Evolutionary conservation across 2,113 vertebrate genomes (phyloP), one percentile per base, ranked within the genome.

Genomic region (Percopsis transmontana): DNA sequence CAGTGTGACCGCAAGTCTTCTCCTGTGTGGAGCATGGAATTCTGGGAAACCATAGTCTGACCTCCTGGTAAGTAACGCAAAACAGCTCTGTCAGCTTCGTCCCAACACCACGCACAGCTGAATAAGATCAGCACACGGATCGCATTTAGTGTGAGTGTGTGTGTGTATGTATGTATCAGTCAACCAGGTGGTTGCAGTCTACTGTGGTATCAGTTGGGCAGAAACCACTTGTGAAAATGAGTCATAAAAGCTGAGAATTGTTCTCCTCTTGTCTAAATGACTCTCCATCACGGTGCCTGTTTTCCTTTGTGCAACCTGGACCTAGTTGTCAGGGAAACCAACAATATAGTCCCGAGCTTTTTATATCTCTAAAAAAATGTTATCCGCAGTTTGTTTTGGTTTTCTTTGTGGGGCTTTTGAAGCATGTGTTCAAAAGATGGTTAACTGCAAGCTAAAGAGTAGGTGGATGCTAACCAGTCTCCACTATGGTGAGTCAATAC

Each of bases 141-240:
- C n/a, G 27, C 42, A 23, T 40, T 42, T 51, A 40, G 20, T 54
- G 45, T 38, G 50, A 55, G 20, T 45, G 38, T 56, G n/a, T 58
- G 44, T 62, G 21, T 42, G 52, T 52, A 24, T 47, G 44, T 42
- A 44, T 67, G 38, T 60, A 0, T 44, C 19, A 58, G 61, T 66
- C 62, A 67, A 21, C 67, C 79, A 83, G 86, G 66, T 83, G 76
- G 69, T 69, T 70, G 61, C 41, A 55, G 70, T 73, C 79, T 84
- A 54, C 80, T n/a, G 60, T 52, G 51, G 59, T 84, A 84, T 88
- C 87, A 78, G 76, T 48, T 51, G 68, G 58, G 51, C 52, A 71
- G 65, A 63, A 70, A 80, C 78, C 71, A 3, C 41, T 21, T 68
- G 59, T 69, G 53, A 82, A 80, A 83, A 70, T 84, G 81, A 87